Evolutionary conservation across 2,113 vertebrate species (phyloP), one percentile per base, ranked within the genome.

Genomic region (Glareola pratincola): DNA sequence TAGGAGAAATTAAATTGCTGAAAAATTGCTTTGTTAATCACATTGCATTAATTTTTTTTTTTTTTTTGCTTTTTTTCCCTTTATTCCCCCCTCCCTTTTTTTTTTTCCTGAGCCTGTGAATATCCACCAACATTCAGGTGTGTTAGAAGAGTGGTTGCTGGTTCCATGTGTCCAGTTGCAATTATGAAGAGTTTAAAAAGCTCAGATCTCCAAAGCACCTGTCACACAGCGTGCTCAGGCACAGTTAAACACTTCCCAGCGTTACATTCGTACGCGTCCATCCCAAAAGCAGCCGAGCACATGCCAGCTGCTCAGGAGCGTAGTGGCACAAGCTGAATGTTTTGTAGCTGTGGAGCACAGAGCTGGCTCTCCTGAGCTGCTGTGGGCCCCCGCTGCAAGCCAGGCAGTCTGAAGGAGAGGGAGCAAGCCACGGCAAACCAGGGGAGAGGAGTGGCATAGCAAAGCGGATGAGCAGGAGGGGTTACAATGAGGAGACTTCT

Each of bases 261-360:
- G 17, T 54, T 43, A 37, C 24, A 36, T 92, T 62, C 6, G 2
- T 24, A 11, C 0, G 0, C 1, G 2, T 74, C 47, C 41, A n/a
- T 51, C 69, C 66, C 26, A 26, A 74, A 84, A 81, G 45, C 69
- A 82, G 12, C 64, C 14, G 54, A 85, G 59, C 50, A 10, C 2
- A 0, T 8, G 19, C 19, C 59, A 74, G 74, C 54, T 78, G 74
- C 54, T 78, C 36, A n/a, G 64, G 74, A 51, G 26, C 5, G 30
- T 10, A 4, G 9, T 0, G 0, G 36, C 9, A 14, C 59, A 32
- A 24, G 47, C 30, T 34, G 34, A 62, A 23, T 1, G 0, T 51
- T 32, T 43, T 29, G 6, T 62, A 60, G 50, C 34, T 29, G 7
- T 74, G 66, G 11, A 47, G 47, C 74, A 79, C 47, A n/a, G 56